phyloP scores from a whole-genome alignment of 2,113 vertebrate species.

The Paralichthys olivaceus region DNA sequence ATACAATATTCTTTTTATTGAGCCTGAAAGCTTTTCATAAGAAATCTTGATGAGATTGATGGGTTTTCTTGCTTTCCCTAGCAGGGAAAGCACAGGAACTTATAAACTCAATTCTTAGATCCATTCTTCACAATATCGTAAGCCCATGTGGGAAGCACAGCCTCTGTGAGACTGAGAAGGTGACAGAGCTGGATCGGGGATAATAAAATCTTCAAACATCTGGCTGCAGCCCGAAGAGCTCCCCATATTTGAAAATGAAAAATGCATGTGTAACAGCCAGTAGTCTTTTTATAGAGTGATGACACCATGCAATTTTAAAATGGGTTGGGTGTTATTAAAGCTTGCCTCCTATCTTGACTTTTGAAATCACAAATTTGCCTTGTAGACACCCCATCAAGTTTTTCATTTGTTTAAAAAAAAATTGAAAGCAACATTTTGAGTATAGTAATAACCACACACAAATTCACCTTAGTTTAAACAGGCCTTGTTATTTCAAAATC shows the following conservation, averaged over 20 bases:
- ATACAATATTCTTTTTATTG: conserved; percentile 9
- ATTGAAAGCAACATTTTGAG: conserved; percentile 36
- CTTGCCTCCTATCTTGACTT: conserved; percentile 22
- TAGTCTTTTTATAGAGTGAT: conserved; percentile 35
- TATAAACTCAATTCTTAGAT: conserved; percentile 1
- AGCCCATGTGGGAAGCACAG: not conserved
- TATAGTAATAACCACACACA: conserved; percentile 39
- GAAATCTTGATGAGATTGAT: conserved; percentile 15
- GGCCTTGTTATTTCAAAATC: conserved; percentile 39
- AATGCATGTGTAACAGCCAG: conserved; percentile 11
- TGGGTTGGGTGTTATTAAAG: conserved; percentile 39
- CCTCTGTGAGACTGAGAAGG: conserved; percentile 31
- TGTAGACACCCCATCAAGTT: conserved; percentile 36
- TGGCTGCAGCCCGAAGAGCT: conserved; percentile 36
- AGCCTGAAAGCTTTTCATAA: conserved; percentile 4
- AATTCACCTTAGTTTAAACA: conserved; percentile 30
- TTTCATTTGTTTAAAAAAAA: too few species aligned
- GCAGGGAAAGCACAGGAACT: not conserved
- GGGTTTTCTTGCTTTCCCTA: not conserved
- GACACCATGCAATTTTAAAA: conserved; percentile 35
- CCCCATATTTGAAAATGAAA: conserved; percentile 27
- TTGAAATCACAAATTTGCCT: conserved; percentile 46
- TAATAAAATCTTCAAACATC: conserved; percentile 45
- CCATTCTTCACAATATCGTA: conserved; percentile 4
- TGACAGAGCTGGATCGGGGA: conserved; percentile 31